Base-by-base conservation (phyloP, 2,797 vertebrate species). In the Tragopan temminckii region DNA sequence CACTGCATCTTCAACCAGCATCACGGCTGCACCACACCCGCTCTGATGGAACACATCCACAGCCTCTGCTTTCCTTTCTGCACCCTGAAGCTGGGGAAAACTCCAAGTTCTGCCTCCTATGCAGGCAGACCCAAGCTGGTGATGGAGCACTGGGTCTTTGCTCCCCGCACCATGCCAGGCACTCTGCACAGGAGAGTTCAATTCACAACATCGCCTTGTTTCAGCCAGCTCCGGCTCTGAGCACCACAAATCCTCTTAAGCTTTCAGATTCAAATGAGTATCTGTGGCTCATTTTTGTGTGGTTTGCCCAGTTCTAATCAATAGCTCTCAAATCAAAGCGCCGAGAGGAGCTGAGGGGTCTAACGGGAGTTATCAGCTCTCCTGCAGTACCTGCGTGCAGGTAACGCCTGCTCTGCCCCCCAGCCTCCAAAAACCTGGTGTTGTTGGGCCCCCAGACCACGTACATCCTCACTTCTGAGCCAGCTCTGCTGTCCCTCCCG, bases 381-480 rank as follows among this genome's bases (percentile, higher is more conserved):
- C 23, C 29, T 6, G 0, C 13, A 4, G 58, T 12, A 42, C 40
- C 33, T 5, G 25, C 3, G 12, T 16, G 0, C 2, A 18, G 64
- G 68, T 45, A 58, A 15, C 4, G 4, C 9, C 38, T 82, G 27
- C 27, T 19, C 36, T 3, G 45, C 12, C 16, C 33, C 38, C 17
- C 86, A 19, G 46, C 29, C 83, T 11, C 12, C 23, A 40, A 10
- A 15, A 62, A 23, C 0, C 7, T 1, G 13, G 31, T 19, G 11
- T 21, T 25, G 40, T 2, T 25, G 84, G 20, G 7, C 33, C 55
- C 45, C 31, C 50, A 2, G 53, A 6, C 17, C 2, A 4, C 20
- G 1, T 1, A 1, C 5, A 0, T 13, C 71, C 50, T 43, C 5
- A 2, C 11, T 40, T 2, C 1, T 0, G 69, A 45, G 5, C 0